A percentile compares a stretch with the other conserved stretches of the same genome.
These are phyloP conservation scores for Perca fluviatilis DNA, from an alignment of 2,113 vertebrate species.

Conservation along the genomic window DNA sequence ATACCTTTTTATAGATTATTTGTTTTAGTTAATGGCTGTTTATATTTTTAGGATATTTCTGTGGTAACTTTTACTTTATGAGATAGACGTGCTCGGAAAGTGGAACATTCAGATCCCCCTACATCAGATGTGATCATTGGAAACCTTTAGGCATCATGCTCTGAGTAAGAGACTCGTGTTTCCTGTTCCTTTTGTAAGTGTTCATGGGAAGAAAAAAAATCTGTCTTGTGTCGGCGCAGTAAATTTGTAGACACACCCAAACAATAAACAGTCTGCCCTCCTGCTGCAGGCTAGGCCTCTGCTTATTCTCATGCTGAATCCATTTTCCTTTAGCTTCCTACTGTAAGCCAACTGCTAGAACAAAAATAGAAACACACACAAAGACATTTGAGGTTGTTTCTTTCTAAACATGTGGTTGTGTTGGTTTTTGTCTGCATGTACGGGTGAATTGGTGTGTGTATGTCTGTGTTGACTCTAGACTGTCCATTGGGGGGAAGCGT, in stretches of 20 bases:
- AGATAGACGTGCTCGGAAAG: background rate
- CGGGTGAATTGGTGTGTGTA: slow-evolving; percentile 57
- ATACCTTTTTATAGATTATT: background rate
- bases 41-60: background rate
- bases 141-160: slow-evolving; percentile 34
- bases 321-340: slow-evolving; percentile 35
- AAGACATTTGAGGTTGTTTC: slow-evolving; percentile 6
- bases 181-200: slow-evolving; percentile 33
- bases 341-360: slow-evolving; percentile 26
- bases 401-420: slow-evolving; percentile 23
- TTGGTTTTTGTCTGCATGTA: slow-evolving; percentile 25
- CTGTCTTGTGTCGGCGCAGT: slow-evolving; percentile 67
- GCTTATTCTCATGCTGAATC: slow-evolving; percentile 54
- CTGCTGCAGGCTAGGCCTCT: slow-evolving; percentile 61
- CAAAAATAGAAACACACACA: slow-evolving; percentile 73
- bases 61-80: background rate
- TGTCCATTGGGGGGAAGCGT: slow-evolving; percentile 92
- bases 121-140: slow-evolving; percentile 38
- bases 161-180: slow-evolving; percentile 29
- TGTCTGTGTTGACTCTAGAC: slow-evolving; percentile 81
- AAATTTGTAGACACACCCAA: slow-evolving; percentile 82
- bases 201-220: slow-evolving; percentile 22
- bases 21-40: background rate
- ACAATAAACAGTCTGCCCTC: slow-evolving; percentile 80
- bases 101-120: background rate